A percentile compares a stretch with the other conserved stretches of the same genome.
Conservation (phyloP, 2,797 vertebrate genomes). For the Darevskia mixta region DNA sequence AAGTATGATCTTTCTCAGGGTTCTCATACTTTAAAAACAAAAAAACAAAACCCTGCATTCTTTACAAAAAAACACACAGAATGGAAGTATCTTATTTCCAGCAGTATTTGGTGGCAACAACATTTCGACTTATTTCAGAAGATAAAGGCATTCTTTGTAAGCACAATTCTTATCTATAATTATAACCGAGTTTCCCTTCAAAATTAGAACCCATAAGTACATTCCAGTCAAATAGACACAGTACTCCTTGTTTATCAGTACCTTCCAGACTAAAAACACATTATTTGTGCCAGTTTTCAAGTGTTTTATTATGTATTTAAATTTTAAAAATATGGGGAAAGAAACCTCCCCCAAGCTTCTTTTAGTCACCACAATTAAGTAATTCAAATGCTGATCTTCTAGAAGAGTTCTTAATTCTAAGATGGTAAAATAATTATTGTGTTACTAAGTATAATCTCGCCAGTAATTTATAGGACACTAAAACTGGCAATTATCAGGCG, state of each 20-base stretch:
- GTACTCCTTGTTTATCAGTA: background rate
- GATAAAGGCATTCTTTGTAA: background rate
- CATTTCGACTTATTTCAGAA: background rate
- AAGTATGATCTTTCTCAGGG: background rate
- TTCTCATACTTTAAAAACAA: background rate
- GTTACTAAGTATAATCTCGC: slow-evolving; percentile 31
- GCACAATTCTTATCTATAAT: background rate
- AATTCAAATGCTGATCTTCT: slow-evolving; percentile 22
- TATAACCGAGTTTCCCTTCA: background rate
- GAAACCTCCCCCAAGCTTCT: background rate
- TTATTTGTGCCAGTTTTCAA: background rate
- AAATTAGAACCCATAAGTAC: background rate
- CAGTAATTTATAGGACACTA: slow-evolving; percentile 30
- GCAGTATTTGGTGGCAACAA: background rate
- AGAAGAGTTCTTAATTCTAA: slow-evolving; percentile 17
- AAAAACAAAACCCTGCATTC: background rate
- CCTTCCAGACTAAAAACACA: background rate
- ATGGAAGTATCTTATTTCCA: background rate
- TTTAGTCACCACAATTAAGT: slow-evolving; percentile 24
- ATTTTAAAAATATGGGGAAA: background rate
- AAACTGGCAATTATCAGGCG: slow-evolving; percentile 16
- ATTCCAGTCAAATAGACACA: background rate
- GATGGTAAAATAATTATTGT: slow-evolving; percentile 18
- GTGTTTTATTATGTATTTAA: slow-evolving; percentile 2
- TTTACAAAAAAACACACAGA: background rate